Evolutionary conservation across 1,140 invertebrate species (phyloP).

Genomic region (Drosophila rufa): DNA sequence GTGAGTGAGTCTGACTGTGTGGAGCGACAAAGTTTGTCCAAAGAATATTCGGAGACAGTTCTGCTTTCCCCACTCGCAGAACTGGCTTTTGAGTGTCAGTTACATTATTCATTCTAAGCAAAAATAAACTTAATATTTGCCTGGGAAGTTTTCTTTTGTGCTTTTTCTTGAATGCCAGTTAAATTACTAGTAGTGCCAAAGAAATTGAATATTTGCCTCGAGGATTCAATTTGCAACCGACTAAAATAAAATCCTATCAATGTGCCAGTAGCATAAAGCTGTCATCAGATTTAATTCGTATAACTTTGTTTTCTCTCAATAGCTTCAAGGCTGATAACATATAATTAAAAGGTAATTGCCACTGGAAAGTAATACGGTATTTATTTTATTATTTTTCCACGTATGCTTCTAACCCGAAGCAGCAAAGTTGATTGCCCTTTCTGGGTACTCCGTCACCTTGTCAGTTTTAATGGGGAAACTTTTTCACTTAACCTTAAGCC

Average conservation of each 20-base stretch:
- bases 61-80: neutral
- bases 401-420: neutral
- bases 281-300: neutral
- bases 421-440: slow-evolving; percentile 8
- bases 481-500: slow-evolving; percentile 79
- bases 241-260: neutral
- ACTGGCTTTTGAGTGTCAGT: slow-evolving; percentile 34
- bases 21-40: slow-evolving; percentile 27
- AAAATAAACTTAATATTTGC: slow-evolving; percentile 37
- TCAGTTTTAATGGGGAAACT: slow-evolving; percentile 73
- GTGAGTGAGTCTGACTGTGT: slow-evolving; percentile 17
- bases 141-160: slow-evolving; percentile 8
- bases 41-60: slow-evolving; percentile 43
- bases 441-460: slow-evolving; percentile 44
- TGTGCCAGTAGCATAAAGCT: slow-evolving; percentile 6
- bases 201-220: slow-evolving; percentile 19
- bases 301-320: neutral
- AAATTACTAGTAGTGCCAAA: slow-evolving; percentile 10
- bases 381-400: neutral
- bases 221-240: neutral
- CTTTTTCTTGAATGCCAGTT: neutral
- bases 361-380: neutral
- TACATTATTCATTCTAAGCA: slow-evolving; percentile 38
- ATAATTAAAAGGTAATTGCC: slow-evolving; percentile 1
- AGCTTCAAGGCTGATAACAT: neutral